phyloP scores from a whole-genome alignment of 2,888 invertebrate species.

The Drosophila mulleri region DNA sequence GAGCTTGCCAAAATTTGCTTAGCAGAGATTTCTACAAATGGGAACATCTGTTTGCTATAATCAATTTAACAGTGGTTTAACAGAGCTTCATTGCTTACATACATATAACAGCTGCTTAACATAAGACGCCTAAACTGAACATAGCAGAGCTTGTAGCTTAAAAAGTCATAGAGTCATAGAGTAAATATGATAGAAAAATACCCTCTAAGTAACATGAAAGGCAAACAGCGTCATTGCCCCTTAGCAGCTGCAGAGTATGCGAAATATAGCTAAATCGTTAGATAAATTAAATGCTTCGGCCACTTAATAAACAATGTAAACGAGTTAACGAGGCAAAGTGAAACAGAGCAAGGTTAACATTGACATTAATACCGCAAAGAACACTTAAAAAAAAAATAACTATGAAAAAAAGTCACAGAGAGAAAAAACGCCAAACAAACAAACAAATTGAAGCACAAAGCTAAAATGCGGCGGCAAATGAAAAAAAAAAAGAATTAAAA shows the following conservation, averaged over 20 bases:
- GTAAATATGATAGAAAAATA: not conserved
- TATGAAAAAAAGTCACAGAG: conserved; percentile 20
- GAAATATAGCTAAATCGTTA: conserved; percentile 36
- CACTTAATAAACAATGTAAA: conserved; percentile 73
- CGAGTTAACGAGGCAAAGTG: conserved; percentile 67
- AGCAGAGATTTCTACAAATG: too few species aligned
- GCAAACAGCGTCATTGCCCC: not conserved
- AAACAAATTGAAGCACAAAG: conserved; percentile 67
- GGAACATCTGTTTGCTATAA: too few species aligned
- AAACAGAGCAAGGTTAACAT: conserved; percentile 80
- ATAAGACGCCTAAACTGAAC: not conserved
- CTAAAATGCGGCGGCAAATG: conserved; percentile 41
- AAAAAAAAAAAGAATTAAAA: conserved; percentile 25
- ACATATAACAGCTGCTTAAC: not conserved
- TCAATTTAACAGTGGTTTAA: not conserved
- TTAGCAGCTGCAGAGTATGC: conserved; percentile 17
- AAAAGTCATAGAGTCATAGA: not conserved
- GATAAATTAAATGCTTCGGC: conserved; percentile 49
- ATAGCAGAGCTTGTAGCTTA: not conserved
- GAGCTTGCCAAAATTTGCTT: too few species aligned
- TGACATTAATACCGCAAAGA: conserved; percentile 80
- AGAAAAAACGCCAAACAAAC: conserved; percentile 45
- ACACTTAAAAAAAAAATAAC: conserved; percentile 31
- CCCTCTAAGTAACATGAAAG: not conserved
- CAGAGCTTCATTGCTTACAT: not conserved